These are phyloP conservation scores for Dermochelys coriacea DNA, from an alignment of 2,797 vertebrate species.

Conservation along the genomic window DNA sequence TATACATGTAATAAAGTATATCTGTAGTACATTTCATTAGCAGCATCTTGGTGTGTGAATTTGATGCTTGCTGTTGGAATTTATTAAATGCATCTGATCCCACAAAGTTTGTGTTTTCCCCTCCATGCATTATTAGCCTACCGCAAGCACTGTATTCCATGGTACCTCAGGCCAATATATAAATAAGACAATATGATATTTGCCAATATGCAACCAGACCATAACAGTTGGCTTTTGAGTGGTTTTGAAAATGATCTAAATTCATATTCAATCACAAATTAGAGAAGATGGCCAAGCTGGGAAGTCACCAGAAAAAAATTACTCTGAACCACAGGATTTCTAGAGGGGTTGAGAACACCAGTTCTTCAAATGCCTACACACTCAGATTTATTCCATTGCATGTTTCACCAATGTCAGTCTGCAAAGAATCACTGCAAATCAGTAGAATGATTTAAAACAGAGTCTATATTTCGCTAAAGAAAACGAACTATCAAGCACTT, in stretches of 20 bases:
- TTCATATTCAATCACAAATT: neutral
- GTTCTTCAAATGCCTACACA: fast-evolving
- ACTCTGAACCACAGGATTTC: neutral
- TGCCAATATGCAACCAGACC: neutral
- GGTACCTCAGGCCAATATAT: neutral
- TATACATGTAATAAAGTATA: neutral
- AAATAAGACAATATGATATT: neutral
- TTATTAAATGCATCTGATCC: neutral
- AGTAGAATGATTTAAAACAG: neutral
- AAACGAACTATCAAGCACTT: conserved; percentile 1
- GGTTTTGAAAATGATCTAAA: neutral
- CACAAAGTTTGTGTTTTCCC: neutral
- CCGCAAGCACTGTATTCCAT: neutral
- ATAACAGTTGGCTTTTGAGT: neutral
- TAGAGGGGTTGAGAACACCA: neutral
- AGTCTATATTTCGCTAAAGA: neutral
- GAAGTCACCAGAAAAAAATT: fast-evolving
- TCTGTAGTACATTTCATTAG: neutral
- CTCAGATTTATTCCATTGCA: neutral
- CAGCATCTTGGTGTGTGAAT: neutral
- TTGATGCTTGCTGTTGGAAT: neutral
- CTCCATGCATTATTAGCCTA: neutral
- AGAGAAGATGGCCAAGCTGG: neutral
- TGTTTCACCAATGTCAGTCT: neutral
- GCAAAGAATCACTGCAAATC: neutral